Percentiles rank a stretch among this genome's conserved stretches.
These are phyloP conservation scores for Aethina tumida DNA, from an alignment of 1,140 invertebrate species.

Conservation along the genomic window DNA sequence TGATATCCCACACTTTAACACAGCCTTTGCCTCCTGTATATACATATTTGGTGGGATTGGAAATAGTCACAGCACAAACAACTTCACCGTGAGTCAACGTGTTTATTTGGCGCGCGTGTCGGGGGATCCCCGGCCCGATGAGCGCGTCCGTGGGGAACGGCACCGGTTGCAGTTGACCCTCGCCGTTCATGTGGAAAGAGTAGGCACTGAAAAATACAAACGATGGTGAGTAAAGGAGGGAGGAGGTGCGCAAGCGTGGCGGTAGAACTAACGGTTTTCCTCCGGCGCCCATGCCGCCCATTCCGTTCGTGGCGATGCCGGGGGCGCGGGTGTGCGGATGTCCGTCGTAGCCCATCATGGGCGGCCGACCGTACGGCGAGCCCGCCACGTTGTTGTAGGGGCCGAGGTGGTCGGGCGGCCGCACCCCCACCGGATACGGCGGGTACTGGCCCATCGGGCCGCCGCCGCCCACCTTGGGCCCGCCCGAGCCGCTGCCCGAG, in stretches of 20 bases:
- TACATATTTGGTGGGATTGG: slow-evolving; percentile 85
- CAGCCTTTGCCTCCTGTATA: slow-evolving; percentile 90
- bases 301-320: slow-evolving; percentile 45
- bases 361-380: slow-evolving; percentile 34
- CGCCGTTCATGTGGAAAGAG: slow-evolving; percentile 85
- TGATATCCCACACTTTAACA: slow-evolving; percentile 80
- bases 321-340: slow-evolving; percentile 59
- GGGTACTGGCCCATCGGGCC: slow-evolving; percentile 29
- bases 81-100: slow-evolving; percentile 92
- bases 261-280: slow-evolving; percentile 78
- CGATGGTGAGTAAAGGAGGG: background rate
- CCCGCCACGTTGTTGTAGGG: slow-evolving; percentile 31
- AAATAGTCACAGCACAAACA: slow-evolving; percentile 83
- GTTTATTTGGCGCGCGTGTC: slow-evolving; percentile 82
- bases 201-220: slow-evolving; percentile 64
- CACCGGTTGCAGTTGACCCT: slow-evolving; percentile 83
- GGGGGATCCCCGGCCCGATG: slow-evolving; percentile 86
- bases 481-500: slow-evolving; percentile 16
- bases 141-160: slow-evolving; percentile 96
- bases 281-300: slow-evolving; percentile 61
- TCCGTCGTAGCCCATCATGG: slow-evolving; percentile 49
- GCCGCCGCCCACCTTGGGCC: slow-evolving; percentile 28
- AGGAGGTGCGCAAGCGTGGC: background rate
- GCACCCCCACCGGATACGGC: slow-evolving; percentile 26
- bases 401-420: slow-evolving; percentile 32